Evolutionary conservation across 2,888 invertebrate genomes (phyloP).

Genomic region (Eristalinus aeneus): DNA sequence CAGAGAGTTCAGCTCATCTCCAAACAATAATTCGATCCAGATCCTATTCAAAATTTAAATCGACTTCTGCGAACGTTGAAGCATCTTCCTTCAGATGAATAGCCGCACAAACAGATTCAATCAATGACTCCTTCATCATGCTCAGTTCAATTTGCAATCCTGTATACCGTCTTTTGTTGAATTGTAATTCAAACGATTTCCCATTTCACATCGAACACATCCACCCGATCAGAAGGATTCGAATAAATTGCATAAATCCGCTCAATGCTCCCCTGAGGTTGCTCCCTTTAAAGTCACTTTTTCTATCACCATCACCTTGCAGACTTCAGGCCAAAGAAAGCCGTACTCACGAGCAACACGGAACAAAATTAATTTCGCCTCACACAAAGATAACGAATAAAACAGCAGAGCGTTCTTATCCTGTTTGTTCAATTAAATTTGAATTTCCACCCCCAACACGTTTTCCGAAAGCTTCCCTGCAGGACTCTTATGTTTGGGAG

Average conservation of each 20-base stretch:
- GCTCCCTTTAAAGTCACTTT: background rate
- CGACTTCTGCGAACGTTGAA: too few species aligned
- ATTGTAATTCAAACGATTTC: background rate
- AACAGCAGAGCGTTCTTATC: background rate
- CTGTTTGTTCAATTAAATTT: slow-evolving; percentile 37
- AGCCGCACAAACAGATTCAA: background rate
- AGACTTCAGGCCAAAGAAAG: background rate
- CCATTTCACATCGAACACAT: background rate
- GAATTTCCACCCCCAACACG: background rate
- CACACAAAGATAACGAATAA: slow-evolving; percentile 6
- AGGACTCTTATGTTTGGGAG: background rate
- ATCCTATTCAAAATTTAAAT: background rate
- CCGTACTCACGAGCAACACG: background rate
- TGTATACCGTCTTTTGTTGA: background rate
- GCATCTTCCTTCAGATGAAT: too few species aligned
- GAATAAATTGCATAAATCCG: background rate
- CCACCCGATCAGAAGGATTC: background rate
- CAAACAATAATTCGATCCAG: background rate
- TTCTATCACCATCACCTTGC: background rate
- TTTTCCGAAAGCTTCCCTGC: background rate
- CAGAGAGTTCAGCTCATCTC: background rate
- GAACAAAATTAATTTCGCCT: slow-evolving; percentile 8
- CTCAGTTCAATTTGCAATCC: background rate
- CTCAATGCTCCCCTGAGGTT: too few species aligned
- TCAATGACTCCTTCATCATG: background rate